These are phyloP conservation scores for Deroplatys truncata DNA, from an alignment of 2,888 invertebrate species.

Conservation along the genomic window DNA sequence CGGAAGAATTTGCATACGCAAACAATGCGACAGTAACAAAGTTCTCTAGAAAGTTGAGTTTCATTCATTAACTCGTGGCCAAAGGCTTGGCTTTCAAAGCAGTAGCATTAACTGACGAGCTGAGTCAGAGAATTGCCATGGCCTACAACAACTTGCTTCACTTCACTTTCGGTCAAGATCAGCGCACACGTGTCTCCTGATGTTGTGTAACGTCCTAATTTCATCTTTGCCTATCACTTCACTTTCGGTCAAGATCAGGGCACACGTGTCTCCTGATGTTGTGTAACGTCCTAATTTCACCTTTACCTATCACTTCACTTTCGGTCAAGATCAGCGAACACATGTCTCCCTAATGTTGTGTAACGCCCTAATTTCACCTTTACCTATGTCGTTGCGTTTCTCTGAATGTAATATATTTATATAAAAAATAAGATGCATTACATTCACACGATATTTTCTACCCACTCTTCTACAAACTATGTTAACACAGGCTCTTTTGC, in stretches of 20 bases:
- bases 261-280: background rate
- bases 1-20: background rate
- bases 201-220: no score
- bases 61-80: background rate
- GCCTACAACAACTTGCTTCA: background rate
- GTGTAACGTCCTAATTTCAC: no score
- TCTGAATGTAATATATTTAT: no score
- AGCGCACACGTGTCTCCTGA: background rate
- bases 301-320: background rate
- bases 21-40: background rate
- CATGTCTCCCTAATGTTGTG: background rate
- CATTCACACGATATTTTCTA: no score
- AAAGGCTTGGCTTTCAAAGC: no score
- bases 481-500: no score
- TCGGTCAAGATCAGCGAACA: background rate
- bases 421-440: no score
- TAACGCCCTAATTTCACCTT: no score
- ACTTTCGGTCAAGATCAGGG: background rate
- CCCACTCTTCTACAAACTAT: no score
- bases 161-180: background rate
- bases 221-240: background rate
- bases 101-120: background rate
- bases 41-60: background rate
- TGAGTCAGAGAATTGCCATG: background rate
- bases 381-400: no score